Base-by-base conservation (phyloP, 2,113 vertebrate species). In the Turdus rufiventris region DNA sequence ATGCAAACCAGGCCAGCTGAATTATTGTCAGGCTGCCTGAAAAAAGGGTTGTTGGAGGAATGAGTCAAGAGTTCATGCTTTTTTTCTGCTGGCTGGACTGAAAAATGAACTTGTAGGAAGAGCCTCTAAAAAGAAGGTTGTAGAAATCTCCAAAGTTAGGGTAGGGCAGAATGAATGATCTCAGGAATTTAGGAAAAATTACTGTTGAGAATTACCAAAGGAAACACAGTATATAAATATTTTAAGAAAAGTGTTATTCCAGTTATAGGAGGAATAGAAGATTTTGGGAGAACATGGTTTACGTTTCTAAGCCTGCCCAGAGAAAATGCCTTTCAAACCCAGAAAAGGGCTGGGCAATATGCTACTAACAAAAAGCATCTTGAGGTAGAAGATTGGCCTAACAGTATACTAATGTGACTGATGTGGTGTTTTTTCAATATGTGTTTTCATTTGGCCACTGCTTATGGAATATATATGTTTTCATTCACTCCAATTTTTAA, bases 401-500 rank as follows among this genome's bases (percentile, higher is more conserved):
- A 73, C 2, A 33, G 6, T 31, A 31, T 29, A 60, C 7, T 60
- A 48, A 38, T 56, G 13, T 24, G 50, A 88, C 5, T 24, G 9
- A 34, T 38, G 13, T 5, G 21, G 5, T 14, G 21, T 5, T 42
- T 34, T 40, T 33, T n/a, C 0, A 18, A 2, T 6, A 2, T 7
- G 11, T 14, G n/a, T n/a, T 58, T 21, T 12, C 1, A 24, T 68
- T 73, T 76, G 18, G 12, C 28, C 10, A 34, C 33, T 71, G 34
- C 9, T 72, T 75, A 60, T 51, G 18, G 12, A 50, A 74, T 42
- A 3, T 11, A 5, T 8, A 5, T 58, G 11, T 21, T 78, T 74
- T 36, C 5, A 56, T 63, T 79, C 18, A 1, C 20, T 67, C 20
- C 63, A 8, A 38, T 40, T 58, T 78, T 70, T 50, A 4, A 14